Percentiles rank a stretch among this genome's conserved stretches.
Conservation (phyloP, 2,888 invertebrate species). For the Auanema sp. region DNA sequence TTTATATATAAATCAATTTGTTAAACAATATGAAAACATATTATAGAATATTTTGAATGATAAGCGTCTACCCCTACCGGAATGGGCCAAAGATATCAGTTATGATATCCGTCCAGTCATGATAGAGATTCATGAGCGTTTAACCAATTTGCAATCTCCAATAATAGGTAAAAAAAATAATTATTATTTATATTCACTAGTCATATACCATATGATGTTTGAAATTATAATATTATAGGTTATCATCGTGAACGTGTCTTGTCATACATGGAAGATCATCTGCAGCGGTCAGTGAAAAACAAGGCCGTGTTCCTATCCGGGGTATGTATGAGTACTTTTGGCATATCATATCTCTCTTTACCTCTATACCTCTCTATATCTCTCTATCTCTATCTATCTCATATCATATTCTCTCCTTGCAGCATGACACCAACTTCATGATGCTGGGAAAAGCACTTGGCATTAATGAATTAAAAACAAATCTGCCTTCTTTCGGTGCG, state of each 20-base stretch:
- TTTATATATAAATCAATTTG: not conserved
- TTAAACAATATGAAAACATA: not conserved
- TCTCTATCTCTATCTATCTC: not conserved
- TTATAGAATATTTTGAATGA: slow-evolving; percentile 31
- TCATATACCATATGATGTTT: not conserved
- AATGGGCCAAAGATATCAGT: slow-evolving; percentile 40
- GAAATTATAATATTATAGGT: slow-evolving; percentile 21
- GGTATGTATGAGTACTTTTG: slow-evolving; percentile 16
- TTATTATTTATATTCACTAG: not conserved
- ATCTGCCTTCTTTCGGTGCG: slow-evolving; percentile 32
- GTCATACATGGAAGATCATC: slow-evolving; percentile 33
- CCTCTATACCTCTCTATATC: not conserved
- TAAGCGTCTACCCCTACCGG: slow-evolving; percentile 35
- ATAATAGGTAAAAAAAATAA: slow-evolving; percentile 9
- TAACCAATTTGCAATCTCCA: slow-evolving; percentile 25
- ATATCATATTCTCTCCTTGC: slow-evolving; percentile 15
- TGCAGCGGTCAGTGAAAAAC: slow-evolving; percentile 15
- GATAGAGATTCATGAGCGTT: slow-evolving; percentile 22
- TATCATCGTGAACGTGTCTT: slow-evolving; percentile 32
- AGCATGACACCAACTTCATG: slow-evolving; percentile 42
- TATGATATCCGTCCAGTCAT: slow-evolving; percentile 20
- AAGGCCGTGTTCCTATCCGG: slow-evolving; percentile 36
- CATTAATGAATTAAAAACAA: slow-evolving; percentile 16
- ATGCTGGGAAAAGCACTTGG: slow-evolving; percentile 28
- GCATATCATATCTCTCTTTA: not conserved